Evolutionary conservation across 64 coral and sea anemone genomes (phyloP).

Genomic region (Montipora efflorescens): DNA sequence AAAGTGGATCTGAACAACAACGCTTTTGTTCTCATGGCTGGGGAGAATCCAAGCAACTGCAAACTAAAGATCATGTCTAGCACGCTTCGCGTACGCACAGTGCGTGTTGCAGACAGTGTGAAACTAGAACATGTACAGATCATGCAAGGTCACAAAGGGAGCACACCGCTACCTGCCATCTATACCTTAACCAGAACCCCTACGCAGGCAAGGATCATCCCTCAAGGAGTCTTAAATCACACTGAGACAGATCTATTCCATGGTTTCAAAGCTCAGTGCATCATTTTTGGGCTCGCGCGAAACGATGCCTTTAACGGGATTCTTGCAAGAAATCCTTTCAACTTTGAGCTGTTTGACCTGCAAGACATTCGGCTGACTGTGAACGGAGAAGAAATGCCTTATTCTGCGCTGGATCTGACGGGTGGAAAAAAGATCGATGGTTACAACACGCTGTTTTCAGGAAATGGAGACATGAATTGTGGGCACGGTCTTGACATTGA

Average conservation of each 20-base stretch:
- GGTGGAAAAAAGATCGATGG: too few relatives aligned
- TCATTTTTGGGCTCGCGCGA: constrained; percentile 17
- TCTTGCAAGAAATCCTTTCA: too few relatives aligned
- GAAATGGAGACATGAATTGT: constrained; percentile 37
- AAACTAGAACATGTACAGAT: not conserved
- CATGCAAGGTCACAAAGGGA: not conserved
- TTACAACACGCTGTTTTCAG: not conserved
- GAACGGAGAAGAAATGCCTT: too few relatives aligned
- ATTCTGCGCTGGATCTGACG: too few relatives aligned
- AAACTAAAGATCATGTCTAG: not conserved
- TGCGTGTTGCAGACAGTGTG: not conserved
- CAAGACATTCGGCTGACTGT: too few relatives aligned
- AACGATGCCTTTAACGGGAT: not conserved
- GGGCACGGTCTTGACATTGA: not conserved
- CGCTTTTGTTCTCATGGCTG: not conserved
- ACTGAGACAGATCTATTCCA: not conserved
- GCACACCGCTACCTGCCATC: not conserved
- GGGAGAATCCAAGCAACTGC: not conserved
- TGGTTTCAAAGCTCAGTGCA: not conserved
- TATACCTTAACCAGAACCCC: not conserved
- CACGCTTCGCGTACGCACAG: not conserved
- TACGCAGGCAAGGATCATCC: not conserved
- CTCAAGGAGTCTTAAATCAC: not conserved
- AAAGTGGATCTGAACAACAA: constrained; percentile 3
- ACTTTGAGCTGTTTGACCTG: not conserved